Conservation (phyloP, 2,113 vertebrate genomes). For the Oncorhynchus keta region DNA sequence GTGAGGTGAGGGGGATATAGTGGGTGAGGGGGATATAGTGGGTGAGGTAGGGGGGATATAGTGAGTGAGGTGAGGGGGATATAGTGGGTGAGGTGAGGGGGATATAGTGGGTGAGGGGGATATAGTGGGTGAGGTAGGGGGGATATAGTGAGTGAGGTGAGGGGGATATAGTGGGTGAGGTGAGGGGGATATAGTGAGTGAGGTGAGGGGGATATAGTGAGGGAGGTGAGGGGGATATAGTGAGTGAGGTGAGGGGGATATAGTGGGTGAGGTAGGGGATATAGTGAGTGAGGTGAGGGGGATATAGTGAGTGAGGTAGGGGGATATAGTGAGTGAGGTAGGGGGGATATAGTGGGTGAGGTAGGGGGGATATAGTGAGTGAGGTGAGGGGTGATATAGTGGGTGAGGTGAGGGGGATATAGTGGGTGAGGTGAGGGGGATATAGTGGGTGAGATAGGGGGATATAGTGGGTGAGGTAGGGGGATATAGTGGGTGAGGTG, state of each 20-base stretch:
- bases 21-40: too few species aligned
- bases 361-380: too few species aligned
- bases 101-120: background rate
- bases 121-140: background rate
- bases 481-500: background rate
- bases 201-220: too few species aligned
- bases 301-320: slow-evolving; percentile 19
- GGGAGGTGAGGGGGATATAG: slow-evolving; percentile 4
- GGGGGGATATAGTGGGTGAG: too few species aligned
- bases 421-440: too few species aligned
- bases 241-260: background rate
- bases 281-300: background rate
- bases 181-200: too few species aligned
- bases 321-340: too few species aligned
- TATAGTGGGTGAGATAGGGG: background rate
- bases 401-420: slow-evolving; percentile 1
- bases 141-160: slow-evolving; percentile 29
- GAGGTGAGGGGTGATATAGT: slow-evolving; percentile 9
- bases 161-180: too few species aligned
- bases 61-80: too few species aligned
- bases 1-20: slow-evolving; percentile 28
- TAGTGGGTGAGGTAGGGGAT: too few species aligned
- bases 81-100: too few species aligned
- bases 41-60: too few species aligned
- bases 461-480: background rate